Percentiles rank a stretch among this genome's conserved stretches.
These are phyloP conservation scores for Forbesichthys agassizii DNA, from an alignment of 2,113 vertebrate genomes.

Conservation along the genomic window DNA sequence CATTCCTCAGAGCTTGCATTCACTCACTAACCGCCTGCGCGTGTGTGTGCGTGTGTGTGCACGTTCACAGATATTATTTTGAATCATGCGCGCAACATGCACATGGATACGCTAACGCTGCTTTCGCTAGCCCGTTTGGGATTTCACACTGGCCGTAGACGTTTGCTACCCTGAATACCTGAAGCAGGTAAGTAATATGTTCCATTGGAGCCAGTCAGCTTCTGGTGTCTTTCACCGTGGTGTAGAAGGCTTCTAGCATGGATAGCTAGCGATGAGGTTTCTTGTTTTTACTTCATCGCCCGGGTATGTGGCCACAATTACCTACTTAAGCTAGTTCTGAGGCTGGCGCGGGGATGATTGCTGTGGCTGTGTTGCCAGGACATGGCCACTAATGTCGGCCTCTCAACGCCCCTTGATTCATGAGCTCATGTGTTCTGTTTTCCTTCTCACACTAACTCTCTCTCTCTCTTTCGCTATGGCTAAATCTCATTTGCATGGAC, in stretches of 20 bases:
- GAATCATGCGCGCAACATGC: slow-evolving; percentile 13
- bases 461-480: slow-evolving; percentile 16
- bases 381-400: slow-evolving; percentile 29
- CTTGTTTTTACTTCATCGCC: no score
- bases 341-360: slow-evolving; percentile 4
- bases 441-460: neutral
- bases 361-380: slow-evolving; percentile 23
- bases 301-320: slow-evolving; percentile 4
- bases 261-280: neutral
- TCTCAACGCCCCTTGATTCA: slow-evolving; percentile 44
- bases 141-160: neutral
- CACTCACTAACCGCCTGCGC: slow-evolving; percentile 28
- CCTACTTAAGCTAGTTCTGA: slow-evolving; percentile 26
- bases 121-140: slow-evolving; percentile 8
- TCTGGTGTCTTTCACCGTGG: neutral
- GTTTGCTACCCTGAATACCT: slow-evolving; percentile 72
- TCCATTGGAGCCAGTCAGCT: neutral
- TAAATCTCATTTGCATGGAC: slow-evolving; percentile 37
- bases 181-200: slow-evolving; percentile 79
- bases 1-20: slow-evolving; percentile 51
- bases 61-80: slow-evolving; percentile 29
- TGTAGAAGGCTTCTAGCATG: neutral
- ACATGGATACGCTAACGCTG: slow-evolving; percentile 7
- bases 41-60: slow-evolving; percentile 31
- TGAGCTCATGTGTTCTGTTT: slow-evolving; percentile 13